Conservation (phyloP, 2,888 invertebrate genomes). For the Neria commutata region DNA sequence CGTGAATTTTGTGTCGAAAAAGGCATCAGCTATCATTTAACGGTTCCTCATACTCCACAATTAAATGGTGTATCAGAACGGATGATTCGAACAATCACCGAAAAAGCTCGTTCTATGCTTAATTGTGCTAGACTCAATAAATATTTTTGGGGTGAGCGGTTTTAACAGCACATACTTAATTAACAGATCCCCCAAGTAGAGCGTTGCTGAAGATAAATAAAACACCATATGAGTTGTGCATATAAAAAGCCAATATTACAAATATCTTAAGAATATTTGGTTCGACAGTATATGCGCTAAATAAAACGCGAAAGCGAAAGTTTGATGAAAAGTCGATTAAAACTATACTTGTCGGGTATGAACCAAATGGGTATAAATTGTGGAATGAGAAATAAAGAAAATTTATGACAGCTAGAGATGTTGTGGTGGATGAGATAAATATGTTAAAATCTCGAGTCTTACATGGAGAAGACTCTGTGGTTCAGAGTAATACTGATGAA, state of each 20-base stretch:
- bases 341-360: conserved; percentile 30
- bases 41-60: background rate
- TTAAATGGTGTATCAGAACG: conserved; percentile 4
- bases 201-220: background rate
- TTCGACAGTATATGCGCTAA: conserved; percentile 30
- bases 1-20: too few species aligned
- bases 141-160: background rate
- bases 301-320: conserved; percentile 29
- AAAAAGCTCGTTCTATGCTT: conserved; percentile 1
- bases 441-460: conserved; percentile 27
- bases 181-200: conserved; percentile 2
- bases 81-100: background rate
- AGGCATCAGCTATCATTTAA: too few species aligned
- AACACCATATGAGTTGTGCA: conserved; percentile 12
- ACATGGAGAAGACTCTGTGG: conserved; percentile 3
- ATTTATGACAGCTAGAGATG: conserved; percentile 32
- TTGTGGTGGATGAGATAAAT: conserved; percentile 28
- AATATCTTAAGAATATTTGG: conserved; percentile 31
- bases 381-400: conserved; percentile 27
- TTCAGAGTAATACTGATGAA: conserved; percentile 16
- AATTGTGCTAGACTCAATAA: background rate
- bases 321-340: conserved; percentile 32
- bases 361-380: conserved; percentile 33
- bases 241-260: conserved; percentile 28
- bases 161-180: conserved; percentile 4